These are phyloP conservation scores for Carpatolechia fugitivella DNA, from an alignment of 2,888 invertebrate species.

Conservation along the genomic window DNA sequence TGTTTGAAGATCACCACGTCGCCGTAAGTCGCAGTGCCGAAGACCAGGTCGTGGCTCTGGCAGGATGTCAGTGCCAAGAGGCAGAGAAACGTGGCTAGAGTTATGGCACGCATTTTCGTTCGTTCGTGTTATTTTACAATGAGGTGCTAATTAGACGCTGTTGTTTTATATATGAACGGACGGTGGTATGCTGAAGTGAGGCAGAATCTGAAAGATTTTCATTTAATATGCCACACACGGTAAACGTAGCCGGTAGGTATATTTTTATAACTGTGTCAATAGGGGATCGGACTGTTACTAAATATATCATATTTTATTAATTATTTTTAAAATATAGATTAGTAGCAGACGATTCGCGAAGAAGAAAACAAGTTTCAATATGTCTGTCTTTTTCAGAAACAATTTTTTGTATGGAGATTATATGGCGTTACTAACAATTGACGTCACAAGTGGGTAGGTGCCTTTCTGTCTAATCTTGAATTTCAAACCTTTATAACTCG, in stretches of 20 bases:
- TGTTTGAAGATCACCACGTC: slow-evolving; percentile 55
- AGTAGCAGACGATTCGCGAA: no score
- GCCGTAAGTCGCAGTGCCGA: slow-evolving; percentile 57
- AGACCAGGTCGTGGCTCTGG: slow-evolving; percentile 60
- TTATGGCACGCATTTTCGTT: slow-evolving; percentile 50
- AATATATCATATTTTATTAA: no score
- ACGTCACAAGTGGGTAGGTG: no score
- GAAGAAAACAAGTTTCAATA: no score
- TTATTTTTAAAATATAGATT: no score
- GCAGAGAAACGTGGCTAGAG: slow-evolving; percentile 41
- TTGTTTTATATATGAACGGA: slow-evolving; percentile 58
- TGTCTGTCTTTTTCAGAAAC: no score
- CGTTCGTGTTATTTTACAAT: slow-evolving; percentile 60
- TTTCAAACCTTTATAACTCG: no score
- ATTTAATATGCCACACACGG: neutral
- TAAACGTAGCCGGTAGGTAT: neutral
- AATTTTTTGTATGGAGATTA: no score
- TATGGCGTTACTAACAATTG: no score
- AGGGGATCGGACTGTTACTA: no score
- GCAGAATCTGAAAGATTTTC: slow-evolving; percentile 22
- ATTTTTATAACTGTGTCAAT: no score
- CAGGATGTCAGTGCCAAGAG: slow-evolving; percentile 38
- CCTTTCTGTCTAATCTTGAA: no score
- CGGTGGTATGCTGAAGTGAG: slow-evolving; percentile 40
- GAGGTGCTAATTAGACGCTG: slow-evolving; percentile 43